phyloP scores from a whole-genome alignment of 1,140 invertebrate species.

The Drosophila bocqueti region DNA sequence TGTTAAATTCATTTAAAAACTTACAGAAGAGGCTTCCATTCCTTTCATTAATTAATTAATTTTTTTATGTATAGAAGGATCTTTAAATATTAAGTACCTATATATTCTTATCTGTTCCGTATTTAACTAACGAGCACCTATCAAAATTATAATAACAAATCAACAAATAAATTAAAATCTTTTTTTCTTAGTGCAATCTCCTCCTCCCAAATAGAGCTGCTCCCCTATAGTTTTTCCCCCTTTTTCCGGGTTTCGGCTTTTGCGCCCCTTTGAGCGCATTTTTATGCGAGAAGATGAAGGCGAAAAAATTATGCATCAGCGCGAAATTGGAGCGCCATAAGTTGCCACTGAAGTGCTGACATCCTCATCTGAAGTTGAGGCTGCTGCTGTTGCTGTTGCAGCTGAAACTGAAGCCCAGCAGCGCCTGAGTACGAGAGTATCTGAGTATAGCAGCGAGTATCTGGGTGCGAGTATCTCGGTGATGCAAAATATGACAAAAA shows the following conservation, averaged over 20 bases:
- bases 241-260: constrained; percentile 65
- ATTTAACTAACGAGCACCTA: background rate
- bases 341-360: constrained; percentile 78
- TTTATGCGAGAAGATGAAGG: constrained; percentile 69
- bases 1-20: background rate
- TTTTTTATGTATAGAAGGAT: background rate
- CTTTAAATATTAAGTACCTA: background rate
- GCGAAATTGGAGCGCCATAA: constrained; percentile 82
- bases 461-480: constrained; percentile 45
- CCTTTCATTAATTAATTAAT: too few species aligned
- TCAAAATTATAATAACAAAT: background rate
- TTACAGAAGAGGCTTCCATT: too few species aligned
- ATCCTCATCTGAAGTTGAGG: constrained; percentile 52
- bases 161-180: background rate
- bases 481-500: constrained; percentile 68
- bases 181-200: constrained; percentile 16
- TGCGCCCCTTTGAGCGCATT: constrained; percentile 79
- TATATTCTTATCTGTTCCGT: background rate
- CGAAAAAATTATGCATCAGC: constrained; percentile 81
- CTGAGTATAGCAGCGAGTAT: constrained; percentile 10
- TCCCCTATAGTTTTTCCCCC: constrained; percentile 42
- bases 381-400: constrained; percentile 20
- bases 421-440: constrained; percentile 3
- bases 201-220: constrained; percentile 10
- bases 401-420: constrained; percentile 15